Conservation (phyloP, 30 jellyfish, hydroid and myxozoan genomes). For the Cassiopea andromeda region DNA sequence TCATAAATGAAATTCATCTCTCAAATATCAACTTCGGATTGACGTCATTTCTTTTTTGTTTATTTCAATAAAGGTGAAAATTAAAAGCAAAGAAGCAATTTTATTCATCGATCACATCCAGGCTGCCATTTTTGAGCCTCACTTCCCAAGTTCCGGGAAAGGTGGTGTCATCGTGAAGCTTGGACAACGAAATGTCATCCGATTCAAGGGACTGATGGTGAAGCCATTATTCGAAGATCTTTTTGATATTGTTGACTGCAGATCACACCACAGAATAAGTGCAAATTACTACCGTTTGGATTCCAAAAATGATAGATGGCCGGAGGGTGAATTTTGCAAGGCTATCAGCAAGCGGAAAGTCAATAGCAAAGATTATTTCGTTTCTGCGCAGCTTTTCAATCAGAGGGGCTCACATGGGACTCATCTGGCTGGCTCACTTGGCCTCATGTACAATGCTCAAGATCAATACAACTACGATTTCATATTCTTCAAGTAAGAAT, state of each 20-base stretch:
- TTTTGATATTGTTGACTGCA: slow-evolving; percentile 63
- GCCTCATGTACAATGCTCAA: slow-evolving; percentile 74
- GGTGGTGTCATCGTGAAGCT: slow-evolving; percentile 83
- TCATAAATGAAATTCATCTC: too few relatives aligned
- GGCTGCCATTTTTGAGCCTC: slow-evolving; percentile 46
- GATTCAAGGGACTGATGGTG: slow-evolving; percentile 61
- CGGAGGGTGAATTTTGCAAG: slow-evolving; percentile 71
- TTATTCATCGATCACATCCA: slow-evolving; percentile 50
- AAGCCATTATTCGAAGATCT: slow-evolving; percentile 24
- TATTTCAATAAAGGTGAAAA: slow-evolving; percentile 45
- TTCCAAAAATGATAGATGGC: slow-evolving; percentile 55
- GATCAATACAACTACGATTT: slow-evolving; percentile 77
- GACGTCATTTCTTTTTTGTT: not conserved
- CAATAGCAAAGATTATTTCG: slow-evolving; percentile 47
- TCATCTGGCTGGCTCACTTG: slow-evolving; percentile 71
- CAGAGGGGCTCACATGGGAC: slow-evolving; percentile 65
- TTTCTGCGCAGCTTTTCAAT: slow-evolving; percentile 57
- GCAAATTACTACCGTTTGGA: slow-evolving; percentile 65
- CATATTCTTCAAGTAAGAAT: slow-evolving; percentile 69
- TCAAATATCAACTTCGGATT: too few relatives aligned
- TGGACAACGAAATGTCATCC: slow-evolving; percentile 65
- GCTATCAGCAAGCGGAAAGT: slow-evolving; percentile 45
- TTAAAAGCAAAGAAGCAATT: slow-evolving; percentile 56
- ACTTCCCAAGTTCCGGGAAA: slow-evolving; percentile 59
- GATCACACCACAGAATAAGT: slow-evolving; percentile 52